phyloP scores from a whole-genome alignment of 2,113 vertebrate genomes.

The Ornithorhynchus anatinus region DNA sequence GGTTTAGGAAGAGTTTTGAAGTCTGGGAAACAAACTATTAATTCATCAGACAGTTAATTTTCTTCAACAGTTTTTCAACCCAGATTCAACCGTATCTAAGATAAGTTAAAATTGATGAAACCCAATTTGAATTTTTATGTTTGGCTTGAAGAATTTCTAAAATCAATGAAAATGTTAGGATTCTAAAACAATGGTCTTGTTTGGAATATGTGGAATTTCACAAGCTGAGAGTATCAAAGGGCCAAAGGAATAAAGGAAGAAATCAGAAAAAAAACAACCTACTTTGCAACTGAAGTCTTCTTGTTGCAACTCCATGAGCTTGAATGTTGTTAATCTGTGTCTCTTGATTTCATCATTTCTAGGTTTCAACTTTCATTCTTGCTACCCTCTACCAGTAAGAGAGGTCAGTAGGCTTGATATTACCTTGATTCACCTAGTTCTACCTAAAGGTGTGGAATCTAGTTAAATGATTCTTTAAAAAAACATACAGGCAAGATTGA shows the following conservation, averaged over 20 bases:
- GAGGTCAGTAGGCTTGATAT: background rate
- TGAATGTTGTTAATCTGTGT: background rate
- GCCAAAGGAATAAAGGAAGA: background rate
- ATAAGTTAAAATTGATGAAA: background rate
- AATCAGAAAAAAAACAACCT: background rate
- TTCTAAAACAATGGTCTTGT: background rate
- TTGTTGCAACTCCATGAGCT: background rate
- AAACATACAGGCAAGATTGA: background rate
- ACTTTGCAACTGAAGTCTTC: background rate
- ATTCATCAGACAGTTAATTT: background rate
- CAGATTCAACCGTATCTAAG: background rate
- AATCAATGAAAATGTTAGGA: background rate
- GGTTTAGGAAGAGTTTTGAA: background rate
- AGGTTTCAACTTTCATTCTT: background rate
- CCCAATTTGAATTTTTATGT: background rate
- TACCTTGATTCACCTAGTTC: background rate
- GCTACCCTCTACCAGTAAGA: background rate
- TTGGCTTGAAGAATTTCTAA: background rate
- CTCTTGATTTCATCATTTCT: background rate
- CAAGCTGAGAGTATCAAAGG: constrained; percentile 14
- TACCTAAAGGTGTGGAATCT: background rate
- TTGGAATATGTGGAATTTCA: constrained; percentile 28
- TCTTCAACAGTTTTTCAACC: background rate
- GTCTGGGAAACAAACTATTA: background rate
- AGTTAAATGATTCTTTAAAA: background rate